phyloP scores from a whole-genome alignment of 2,113 vertebrate genomes.

The Todiramphus saurophagus region DNA sequence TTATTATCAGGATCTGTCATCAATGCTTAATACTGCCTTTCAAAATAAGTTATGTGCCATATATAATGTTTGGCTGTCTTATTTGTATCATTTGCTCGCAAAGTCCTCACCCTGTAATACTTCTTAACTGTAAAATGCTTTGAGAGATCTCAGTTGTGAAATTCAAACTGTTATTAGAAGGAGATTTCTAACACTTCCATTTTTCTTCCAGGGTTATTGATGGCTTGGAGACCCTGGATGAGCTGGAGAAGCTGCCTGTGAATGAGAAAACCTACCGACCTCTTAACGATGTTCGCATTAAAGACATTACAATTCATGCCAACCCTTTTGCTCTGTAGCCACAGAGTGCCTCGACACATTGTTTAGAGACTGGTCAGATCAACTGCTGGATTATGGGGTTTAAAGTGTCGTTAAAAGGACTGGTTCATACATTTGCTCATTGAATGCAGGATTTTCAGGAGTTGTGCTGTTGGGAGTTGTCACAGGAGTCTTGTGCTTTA shows the following conservation, averaged over 20 bases:
- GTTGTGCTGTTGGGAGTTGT: not conserved
- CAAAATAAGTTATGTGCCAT: not conserved
- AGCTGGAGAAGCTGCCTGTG: conserved; percentile 94
- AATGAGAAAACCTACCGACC: conserved; percentile 96
- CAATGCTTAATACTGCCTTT: not conserved
- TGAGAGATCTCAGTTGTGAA: not conserved
- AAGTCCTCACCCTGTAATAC: not conserved
- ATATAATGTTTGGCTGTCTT: not conserved
- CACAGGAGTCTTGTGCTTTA: not conserved
- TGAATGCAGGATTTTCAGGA: not conserved
- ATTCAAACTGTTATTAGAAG: not conserved
- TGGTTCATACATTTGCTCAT: not conserved
- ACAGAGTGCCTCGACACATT: not conserved
- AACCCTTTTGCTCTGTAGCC: conserved; percentile 91
- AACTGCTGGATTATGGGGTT: not conserved
- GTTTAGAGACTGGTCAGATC: not conserved
- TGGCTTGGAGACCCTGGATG: conserved; percentile 93
- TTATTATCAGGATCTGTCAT: not conserved
- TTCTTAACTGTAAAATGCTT: not conserved
- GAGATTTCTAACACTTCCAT: not conserved
- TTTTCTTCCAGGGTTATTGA: conserved; percentile 88
- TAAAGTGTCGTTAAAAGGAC: not conserved
- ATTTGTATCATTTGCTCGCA: not conserved
- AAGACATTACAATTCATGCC: conserved; percentile 92
- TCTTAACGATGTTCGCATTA: conserved; percentile 90